Base-by-base conservation (phyloP, 2,888 invertebrate genomes). In the Emesis furor region DNA sequence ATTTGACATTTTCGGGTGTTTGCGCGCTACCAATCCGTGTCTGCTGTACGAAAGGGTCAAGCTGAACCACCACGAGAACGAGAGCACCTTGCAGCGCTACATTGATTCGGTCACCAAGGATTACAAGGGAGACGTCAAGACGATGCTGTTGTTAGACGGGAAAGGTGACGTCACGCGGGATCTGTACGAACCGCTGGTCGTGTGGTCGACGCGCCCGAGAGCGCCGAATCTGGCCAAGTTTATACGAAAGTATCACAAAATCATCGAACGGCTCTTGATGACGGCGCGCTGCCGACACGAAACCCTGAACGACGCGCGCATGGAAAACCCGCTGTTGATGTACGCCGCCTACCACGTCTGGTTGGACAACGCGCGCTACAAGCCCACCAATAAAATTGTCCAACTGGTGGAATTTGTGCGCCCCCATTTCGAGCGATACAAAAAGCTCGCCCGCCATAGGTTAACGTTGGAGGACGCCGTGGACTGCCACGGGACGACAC, bases 331-430 rank as follows among this genome's bases (percentile, higher is more conserved):
- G 1, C 67, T 67, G 32, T 67, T 67, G 67, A 39, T 68, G 37
- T 68, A 68, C 68, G 68, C 68, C 68, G 32, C 68, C 68, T 68
- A 68, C 68, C 68, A 68, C 68, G 68, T 68, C 68, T 68, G 68
- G 68, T 68, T 68, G 37, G 68, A 68, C 68, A 37, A 68, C 37
- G 37, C 68, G 68, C 68, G 37, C n/a, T 68, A n/a, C n/a, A 14
- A 6, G 68, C 12, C 68, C 37, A 37, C 37, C 35, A 68, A 37
- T 68, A 68, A 68, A 35, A 68, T 68, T 68, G 68, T 35, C 68
- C 68, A 32, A 68, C 65, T 65, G 65, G 65, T 65, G 65, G 65
- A 65, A 65, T 65, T 65, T 32, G 65, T 65, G 65, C 65, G 65
- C 65, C 65, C 65, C 32, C 65, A 65, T 65, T 65, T 65, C 24